Conservation (phyloP, 1,140 invertebrate genomes). For the Drosophila ohnishii region DNA sequence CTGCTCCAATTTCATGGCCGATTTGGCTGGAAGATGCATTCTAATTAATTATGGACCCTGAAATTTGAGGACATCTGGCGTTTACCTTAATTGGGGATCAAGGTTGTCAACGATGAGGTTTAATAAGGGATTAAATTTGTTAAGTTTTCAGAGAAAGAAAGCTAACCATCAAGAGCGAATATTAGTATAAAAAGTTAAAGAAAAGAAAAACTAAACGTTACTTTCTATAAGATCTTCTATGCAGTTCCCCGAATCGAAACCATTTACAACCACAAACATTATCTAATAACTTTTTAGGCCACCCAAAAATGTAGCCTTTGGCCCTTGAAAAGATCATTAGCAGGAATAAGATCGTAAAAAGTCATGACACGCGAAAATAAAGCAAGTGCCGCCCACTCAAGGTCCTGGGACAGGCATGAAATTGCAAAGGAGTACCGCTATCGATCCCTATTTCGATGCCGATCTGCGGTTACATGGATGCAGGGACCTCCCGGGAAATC, state of each 20-base stretch:
- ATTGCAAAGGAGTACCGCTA: conserved; percentile 39
- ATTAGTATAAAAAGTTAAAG: not conserved
- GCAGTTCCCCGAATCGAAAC: conserved; percentile 16
- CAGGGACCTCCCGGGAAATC: conserved; percentile 75
- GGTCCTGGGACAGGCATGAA: conserved; percentile 63
- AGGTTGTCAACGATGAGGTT: conserved; percentile 31
- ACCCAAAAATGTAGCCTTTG: conserved; percentile 18
- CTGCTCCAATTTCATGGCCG: conserved; percentile 79
- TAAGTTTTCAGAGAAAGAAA: not conserved
- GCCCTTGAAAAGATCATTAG: conserved; percentile 73
- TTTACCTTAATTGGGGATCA: conserved; percentile 44
- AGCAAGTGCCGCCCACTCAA: conserved; percentile 55
- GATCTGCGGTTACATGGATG: conserved; percentile 10
- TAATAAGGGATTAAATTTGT: not conserved
- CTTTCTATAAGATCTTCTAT: not conserved
- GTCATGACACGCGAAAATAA: conserved; percentile 74
- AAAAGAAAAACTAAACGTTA: not conserved
- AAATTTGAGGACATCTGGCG: conserved; percentile 71
- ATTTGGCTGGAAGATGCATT: conserved; percentile 58
- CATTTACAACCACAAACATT: conserved; percentile 23
- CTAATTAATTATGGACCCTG: conserved; percentile 65
- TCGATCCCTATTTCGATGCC: conserved; percentile 3
- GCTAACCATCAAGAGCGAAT: not conserved
- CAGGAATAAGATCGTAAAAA: conserved; percentile 80
- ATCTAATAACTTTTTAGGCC: conserved; percentile 26